Base-by-base conservation (phyloP, 2,797 vertebrate species). In the Leptatherina wallacei region DNA sequence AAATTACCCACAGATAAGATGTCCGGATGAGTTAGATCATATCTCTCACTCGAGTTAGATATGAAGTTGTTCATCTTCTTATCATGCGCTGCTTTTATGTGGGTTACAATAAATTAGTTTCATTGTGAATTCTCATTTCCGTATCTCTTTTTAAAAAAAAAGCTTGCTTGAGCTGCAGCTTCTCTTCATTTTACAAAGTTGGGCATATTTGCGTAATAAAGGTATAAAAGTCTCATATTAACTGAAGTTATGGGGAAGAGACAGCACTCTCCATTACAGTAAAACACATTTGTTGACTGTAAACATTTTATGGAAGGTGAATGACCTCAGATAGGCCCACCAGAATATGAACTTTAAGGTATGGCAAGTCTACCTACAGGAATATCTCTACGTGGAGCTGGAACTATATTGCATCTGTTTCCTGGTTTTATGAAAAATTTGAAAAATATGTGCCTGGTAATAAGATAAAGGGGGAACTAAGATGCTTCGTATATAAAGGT, bases 291-390 rank as follows among this genome's bases (percentile, higher is more conserved):
- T 56, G 32, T 10, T 35, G 4, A 10, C 11, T 16, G 27, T 58
- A 59, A 77, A 75, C n/a, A 40, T 13, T 11, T 4, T 4, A 22
- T 27, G 5, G 16, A n/a, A 12, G 4, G 24, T 71, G 65, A 83
- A 33, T 71, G 59, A 83, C 13, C 27, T 2, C 20, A 35, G 65
- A 60, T 75, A 77, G 81, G 22, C 79, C 63, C 0, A 14, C 42
- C 18, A 40, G 10, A 59, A 65, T 30, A 51, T 62, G n/a, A 11
- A 60, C 54, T 51, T 51, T 22, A 52, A 74, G 76, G 75, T 36
- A 61, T 24, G 78, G 67, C 35, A 1, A 32, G 49, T 20, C 27
- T 13, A 14, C 14, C 2, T 29, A 0, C 36, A 52, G 33, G 33
- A 57, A 20, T n/a, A 5, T 36, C 7, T 51, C 11, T 14, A 3